Conservation (phyloP, 2,113 vertebrate genomes). For the Planiliza haematocheilus region DNA sequence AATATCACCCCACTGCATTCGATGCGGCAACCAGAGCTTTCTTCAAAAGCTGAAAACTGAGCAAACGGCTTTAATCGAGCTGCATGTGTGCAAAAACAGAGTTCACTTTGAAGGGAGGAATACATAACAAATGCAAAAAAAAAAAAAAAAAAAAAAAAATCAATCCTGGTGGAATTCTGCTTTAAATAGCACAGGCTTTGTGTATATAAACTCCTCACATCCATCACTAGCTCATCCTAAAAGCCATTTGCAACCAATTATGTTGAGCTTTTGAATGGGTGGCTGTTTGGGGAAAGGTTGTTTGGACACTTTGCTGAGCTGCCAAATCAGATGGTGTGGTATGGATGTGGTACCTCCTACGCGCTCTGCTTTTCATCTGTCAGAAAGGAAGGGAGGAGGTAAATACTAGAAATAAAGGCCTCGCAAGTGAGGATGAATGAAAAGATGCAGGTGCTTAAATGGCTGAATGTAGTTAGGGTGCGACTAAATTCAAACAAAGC, state of each 20-base stretch:
- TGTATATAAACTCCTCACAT: slow-evolving; percentile 51
- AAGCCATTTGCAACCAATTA: slow-evolving; percentile 74
- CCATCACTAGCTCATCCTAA: slow-evolving; percentile 61
- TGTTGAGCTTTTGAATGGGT: slow-evolving; percentile 17
- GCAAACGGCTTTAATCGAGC: slow-evolving; percentile 14
- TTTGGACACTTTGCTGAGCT: slow-evolving; percentile 56
- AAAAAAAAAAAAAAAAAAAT: background rate
- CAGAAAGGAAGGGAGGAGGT: slow-evolving; percentile 28
- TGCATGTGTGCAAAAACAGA: background rate
- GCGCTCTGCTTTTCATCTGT: slow-evolving; percentile 49
- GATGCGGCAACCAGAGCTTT: background rate
- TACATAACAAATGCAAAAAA: slow-evolving; percentile 19
- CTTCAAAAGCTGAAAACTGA: slow-evolving; percentile 9
- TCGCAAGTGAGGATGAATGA: slow-evolving; percentile 22
- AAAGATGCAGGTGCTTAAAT: slow-evolving; percentile 33
- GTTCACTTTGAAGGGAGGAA: slow-evolving; percentile 12
- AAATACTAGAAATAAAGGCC: background rate
- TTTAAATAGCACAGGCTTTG: slow-evolving; percentile 17
- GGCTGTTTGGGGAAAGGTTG: slow-evolving; percentile 54
- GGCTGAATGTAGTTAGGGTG: too few species aligned
- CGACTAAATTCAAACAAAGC: too few species aligned
- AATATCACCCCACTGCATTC: background rate
- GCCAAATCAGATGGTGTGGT: slow-evolving; percentile 46
- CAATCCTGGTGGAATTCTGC: slow-evolving; percentile 10
- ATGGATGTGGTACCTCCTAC: slow-evolving; percentile 37